phyloP scores from a whole-genome alignment of 2,113 vertebrate species.

The Bettongia penicillata region DNA sequence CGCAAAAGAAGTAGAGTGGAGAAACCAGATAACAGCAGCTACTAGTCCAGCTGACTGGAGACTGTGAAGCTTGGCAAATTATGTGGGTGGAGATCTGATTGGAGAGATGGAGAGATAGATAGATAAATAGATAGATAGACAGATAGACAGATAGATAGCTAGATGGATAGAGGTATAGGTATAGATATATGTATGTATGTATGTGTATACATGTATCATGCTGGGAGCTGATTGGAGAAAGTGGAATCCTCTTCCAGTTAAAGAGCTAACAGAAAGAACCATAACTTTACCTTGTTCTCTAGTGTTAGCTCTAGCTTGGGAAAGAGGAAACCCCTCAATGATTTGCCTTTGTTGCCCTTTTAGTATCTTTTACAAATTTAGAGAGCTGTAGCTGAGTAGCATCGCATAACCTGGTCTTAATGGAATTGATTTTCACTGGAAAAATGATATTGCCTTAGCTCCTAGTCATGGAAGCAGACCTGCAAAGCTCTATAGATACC shows the following conservation, averaged over 20 bases:
- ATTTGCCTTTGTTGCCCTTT: not conserved
- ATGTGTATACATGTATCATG: not conserved
- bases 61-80: not conserved
- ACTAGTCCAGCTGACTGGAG: not conserved
- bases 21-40: not conserved
- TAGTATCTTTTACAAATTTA: not conserved
- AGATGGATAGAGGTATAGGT: too few relatives aligned
- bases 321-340: not conserved
- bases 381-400: not conserved
- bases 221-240: not conserved
- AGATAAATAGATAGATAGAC: too few relatives aligned
- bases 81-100: not conserved
- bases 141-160: too few relatives aligned
- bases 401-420: not conserved
- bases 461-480: not conserved
- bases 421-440: not conserved
- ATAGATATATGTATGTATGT: too few relatives aligned
- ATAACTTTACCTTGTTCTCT: not conserved
- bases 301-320: not conserved
- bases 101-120: too few relatives aligned
- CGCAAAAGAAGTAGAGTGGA: not conserved
- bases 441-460: not conserved
- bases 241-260: not conserved
- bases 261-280: not conserved
- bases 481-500: not conserved